Evolutionary conservation across 2,797 vertebrate genomes (phyloP).

Genomic region (Astyanax mexicanus): DNA sequence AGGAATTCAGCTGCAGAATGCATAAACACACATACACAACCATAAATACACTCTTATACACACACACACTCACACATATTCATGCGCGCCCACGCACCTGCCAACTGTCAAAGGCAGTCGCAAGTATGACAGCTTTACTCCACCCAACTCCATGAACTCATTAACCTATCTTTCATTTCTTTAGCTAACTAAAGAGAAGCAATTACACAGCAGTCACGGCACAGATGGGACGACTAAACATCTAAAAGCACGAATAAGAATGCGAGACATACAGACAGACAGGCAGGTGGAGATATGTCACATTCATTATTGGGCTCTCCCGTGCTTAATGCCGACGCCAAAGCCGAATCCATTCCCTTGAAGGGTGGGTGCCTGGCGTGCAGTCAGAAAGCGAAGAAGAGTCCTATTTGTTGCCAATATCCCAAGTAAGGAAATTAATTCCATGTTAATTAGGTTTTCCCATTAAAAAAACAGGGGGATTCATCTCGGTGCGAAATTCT

Average conservation of each 20-base stretch:
- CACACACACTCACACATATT: slow-evolving; percentile 29
- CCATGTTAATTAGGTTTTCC: slow-evolving; percentile 74
- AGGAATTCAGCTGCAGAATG: slow-evolving; percentile 4
- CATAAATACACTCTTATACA: slow-evolving; percentile 3
- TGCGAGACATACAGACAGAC: slow-evolving; percentile 15
- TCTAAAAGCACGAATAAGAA: slow-evolving; percentile 33
- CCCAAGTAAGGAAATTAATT: slow-evolving; percentile 76
- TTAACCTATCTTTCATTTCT: slow-evolving; percentile 74
- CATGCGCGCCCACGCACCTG: slow-evolving; percentile 20
- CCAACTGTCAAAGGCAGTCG: slow-evolving; percentile 30
- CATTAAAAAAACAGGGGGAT: slow-evolving; percentile 68
- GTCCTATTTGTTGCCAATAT: slow-evolving; percentile 75
- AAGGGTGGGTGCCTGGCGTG: slow-evolving; percentile 58
- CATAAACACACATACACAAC: too few relatives aligned
- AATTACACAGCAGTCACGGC: slow-evolving; percentile 47
- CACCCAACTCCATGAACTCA: slow-evolving; percentile 69
- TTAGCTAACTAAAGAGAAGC: slow-evolving; percentile 70
- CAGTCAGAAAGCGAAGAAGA: slow-evolving; percentile 56
- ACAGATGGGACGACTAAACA: slow-evolving; percentile 38
- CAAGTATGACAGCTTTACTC: slow-evolving; percentile 55
- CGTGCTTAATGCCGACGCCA: slow-evolving; percentile 31
- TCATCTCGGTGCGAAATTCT: slow-evolving; percentile 74
- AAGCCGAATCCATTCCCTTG: slow-evolving; percentile 55
- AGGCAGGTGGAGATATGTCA: slow-evolving; percentile 49
- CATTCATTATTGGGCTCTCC: slow-evolving; percentile 39